phyloP scores from a whole-genome alignment of 2,888 invertebrate species.

The Koerneria pararmatus region DNA sequence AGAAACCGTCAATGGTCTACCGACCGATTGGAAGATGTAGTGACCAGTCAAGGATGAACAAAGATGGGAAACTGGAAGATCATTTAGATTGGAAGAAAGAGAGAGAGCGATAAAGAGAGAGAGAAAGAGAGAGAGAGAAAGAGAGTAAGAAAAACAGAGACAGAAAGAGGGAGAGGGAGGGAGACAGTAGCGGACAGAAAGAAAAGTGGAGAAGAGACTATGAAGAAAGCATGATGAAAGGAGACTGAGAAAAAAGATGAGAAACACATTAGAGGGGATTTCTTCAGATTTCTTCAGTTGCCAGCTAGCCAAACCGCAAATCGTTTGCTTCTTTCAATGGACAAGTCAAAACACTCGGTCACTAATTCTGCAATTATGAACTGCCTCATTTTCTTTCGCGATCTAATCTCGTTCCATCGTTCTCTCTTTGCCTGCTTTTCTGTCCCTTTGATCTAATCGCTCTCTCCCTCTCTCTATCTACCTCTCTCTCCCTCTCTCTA shows the following conservation, averaged over 20 bases:
- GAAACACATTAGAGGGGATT: neutral
- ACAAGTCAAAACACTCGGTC: no score
- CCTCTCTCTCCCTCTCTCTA: no score
- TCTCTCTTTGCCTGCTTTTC: no score
- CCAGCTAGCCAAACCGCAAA: no score
- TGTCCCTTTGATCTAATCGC: no score
- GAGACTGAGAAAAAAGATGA: neutral
- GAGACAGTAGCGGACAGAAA: neutral
- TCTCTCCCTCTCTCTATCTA: no score
- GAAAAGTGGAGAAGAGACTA: neutral
- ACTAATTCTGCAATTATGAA: no score
- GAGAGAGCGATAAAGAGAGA: neutral
- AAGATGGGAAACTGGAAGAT: neutral
- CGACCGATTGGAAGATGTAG: neutral
- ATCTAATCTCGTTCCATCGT: no score
- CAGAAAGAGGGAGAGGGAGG: constrained; percentile 3
- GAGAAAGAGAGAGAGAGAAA: neutral
- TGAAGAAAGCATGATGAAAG: neutral
- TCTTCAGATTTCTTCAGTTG: no score
- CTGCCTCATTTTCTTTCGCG: no score
- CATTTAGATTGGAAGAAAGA: neutral
- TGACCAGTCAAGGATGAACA: constrained; percentile 2
- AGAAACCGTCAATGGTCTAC: neutral
- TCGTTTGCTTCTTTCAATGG: no score
- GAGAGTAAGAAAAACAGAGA: neutral